Evolutionary conservation across 2,113 vertebrate species (phyloP), one percentile per base, ranked within the genome.

Genomic region (Corapipo altera): DNA sequence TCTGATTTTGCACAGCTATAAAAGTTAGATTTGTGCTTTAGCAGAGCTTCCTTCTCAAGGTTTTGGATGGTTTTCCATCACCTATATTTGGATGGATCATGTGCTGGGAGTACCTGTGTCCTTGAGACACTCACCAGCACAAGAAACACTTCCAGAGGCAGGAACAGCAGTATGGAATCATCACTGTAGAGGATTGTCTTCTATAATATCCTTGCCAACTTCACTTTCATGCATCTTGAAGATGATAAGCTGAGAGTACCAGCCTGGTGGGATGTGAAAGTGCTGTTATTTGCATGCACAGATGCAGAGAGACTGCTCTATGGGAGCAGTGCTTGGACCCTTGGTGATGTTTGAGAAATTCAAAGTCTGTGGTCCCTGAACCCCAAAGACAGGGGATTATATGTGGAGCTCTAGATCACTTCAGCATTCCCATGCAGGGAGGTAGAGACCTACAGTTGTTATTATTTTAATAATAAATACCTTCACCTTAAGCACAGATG

Each of bases 321-420:
- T 0, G 2, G 22, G 21, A 80, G 35, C 1, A 9, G 17, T 57
- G 51, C 51, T 66, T 0, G 0, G 33, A 51, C 20, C n/a, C 14
- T 24, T 39, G 28, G 32, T 84, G 73, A 21, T 75, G 18, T 15
- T 79, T 41, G 41, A 26, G 33, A 26, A 55, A 46, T 22, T 16
- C 49, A 15, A 24, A 70, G 39, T 10, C 48, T 43, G n/a, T 62
- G 33, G 19, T 58, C 28, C 20, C 23, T 37, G 62, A 46, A 51
- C 49, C 15, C 17, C 9, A 51, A 32, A 81, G 65, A 8, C 13
- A 28, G 21, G 20, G 13, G 4, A 57, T 89, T 82, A 24, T 59
- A 3, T 2, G 9, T 49, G 37, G 14, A 35, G 28, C 35, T 54
- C 32, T 58, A 17, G 43, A 18, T 74, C 16, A 44, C 30, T 11